Evolutionary conservation across 1,140 invertebrate genomes (phyloP), one percentile per base, ranked within the genome.

Genomic region (Gryllus bimaculatus): DNA sequence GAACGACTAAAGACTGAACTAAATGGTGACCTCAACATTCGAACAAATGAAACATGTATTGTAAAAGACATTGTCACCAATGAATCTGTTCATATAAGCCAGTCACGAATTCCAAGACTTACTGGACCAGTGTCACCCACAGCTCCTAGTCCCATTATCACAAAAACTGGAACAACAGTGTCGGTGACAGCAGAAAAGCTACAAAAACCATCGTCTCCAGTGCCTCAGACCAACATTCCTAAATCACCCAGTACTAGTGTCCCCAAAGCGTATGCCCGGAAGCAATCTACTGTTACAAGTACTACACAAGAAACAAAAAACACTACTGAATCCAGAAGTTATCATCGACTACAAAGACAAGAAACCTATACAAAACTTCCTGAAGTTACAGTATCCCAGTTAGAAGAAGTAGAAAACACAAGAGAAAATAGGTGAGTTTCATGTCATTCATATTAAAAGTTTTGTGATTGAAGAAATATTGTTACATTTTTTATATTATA

Each of bases 361-460:
- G 82, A 83, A 49, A 83, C 83, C 4, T 83, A 82, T 76, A 78
- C 83, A 18, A 83, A 82, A 80, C 81, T 82, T 73, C 20, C 48
- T 39, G 47, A 26, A 74, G 26, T 8, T 54, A 20, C 48, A 39
- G 76, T 13, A 66, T 13, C 18, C 10, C 18, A 66, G 10, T 66
- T 18, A 18, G 54, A 66, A 18, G 54, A 66, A 13, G 54, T 66
- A 10, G 54, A 66, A 66, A 13, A 2, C 10, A 66, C 2, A 66
- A 10, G 18, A 18, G 54, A 66, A 13, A 66, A 66, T 18, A 66
- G 54, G 54, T 66, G 18, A 10, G 54, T 66, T 66, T 39, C 26
- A 7, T 66, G 18, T 66, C 7, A 66, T 10, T 66, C 10, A 66
- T 66, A 10, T 13, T 66, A 66, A n/a, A n/a, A 13, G 18, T 13